These are phyloP conservation scores for Microtus oregoni DNA, from an alignment of 2,113 vertebrate genomes.

Conservation along the genomic window DNA sequence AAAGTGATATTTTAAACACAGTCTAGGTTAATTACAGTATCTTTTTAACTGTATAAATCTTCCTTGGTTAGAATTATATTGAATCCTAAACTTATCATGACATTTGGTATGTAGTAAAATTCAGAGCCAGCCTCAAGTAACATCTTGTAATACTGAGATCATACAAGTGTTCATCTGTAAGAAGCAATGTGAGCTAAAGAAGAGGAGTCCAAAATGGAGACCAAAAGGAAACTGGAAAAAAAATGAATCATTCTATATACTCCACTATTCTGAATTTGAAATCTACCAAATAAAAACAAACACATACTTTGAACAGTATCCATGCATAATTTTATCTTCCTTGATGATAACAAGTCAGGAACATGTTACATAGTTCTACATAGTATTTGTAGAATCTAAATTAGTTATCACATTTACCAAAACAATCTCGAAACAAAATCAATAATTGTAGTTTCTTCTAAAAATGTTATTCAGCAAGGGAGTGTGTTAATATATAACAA, in stretches of 20 bases:
- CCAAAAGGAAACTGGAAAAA: neutral
- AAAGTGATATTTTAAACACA: neutral
- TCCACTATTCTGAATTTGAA: neutral
- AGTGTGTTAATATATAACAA: neutral
- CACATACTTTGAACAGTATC: too few species aligned
- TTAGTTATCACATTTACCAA: neutral
- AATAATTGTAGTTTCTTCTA: neutral
- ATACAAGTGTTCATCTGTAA: neutral
- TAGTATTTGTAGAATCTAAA: neutral
- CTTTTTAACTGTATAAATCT: neutral
- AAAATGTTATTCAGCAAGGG: neutral
- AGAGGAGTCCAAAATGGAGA: neutral
- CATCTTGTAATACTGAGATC: neutral
- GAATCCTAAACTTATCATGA: neutral
- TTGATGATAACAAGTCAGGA: neutral
- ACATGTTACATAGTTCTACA: neutral
- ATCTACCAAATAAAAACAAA: neutral
- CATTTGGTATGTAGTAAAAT: slow-evolving; percentile 1
- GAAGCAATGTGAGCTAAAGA: neutral
- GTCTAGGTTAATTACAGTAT: neutral
- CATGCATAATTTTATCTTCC: neutral
- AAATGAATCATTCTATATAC: neutral
- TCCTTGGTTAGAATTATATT: neutral
- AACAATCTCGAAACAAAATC: neutral
- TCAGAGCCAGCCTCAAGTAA: neutral